Evolutionary conservation across 2,797 vertebrate genomes (phyloP).

Genomic region (Rhinoraja longicauda): DNA sequence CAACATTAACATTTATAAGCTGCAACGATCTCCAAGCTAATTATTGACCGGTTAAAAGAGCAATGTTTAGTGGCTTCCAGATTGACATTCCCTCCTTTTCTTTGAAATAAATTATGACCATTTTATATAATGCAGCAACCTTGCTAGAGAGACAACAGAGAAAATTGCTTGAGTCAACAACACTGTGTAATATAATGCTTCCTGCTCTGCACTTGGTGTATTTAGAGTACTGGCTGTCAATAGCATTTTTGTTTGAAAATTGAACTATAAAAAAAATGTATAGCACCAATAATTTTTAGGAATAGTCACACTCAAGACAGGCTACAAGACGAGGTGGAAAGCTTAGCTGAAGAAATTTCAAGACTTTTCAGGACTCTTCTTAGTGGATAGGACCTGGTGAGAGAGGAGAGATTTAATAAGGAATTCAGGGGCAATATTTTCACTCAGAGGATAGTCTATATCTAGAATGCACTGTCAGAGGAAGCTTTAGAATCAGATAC

Average conservation of each 20-base stretch:
- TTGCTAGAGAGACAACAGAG: neutral
- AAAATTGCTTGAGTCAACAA: neutral
- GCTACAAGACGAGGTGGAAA: neutral
- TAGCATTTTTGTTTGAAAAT: neutral
- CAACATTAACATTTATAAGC: slow-evolving; percentile 33
- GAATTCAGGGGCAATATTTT: too few species aligned
- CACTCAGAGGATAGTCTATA: too few species aligned
- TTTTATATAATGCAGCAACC: slow-evolving; percentile 3
- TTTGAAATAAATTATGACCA: slow-evolving; percentile 16
- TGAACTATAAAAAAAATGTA: neutral
- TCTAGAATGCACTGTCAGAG: too few species aligned
- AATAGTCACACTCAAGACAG: neutral
- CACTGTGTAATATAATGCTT: neutral
- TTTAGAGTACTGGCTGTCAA: neutral
- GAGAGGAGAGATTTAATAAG: too few species aligned
- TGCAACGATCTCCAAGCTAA: slow-evolving; percentile 11
- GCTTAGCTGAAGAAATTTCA: neutral
- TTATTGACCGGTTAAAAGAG: slow-evolving; percentile 27
- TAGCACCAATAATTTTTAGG: neutral
- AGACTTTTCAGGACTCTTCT: too few species aligned
- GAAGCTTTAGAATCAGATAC: too few species aligned
- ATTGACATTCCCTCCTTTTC: neutral
- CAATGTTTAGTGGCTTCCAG: neutral
- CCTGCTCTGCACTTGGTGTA: neutral
- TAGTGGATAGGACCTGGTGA: too few species aligned